Evolutionary conservation across 2,113 vertebrate genomes (phyloP).

Genomic region (Speoplatyrhinus poulsoni): DNA sequence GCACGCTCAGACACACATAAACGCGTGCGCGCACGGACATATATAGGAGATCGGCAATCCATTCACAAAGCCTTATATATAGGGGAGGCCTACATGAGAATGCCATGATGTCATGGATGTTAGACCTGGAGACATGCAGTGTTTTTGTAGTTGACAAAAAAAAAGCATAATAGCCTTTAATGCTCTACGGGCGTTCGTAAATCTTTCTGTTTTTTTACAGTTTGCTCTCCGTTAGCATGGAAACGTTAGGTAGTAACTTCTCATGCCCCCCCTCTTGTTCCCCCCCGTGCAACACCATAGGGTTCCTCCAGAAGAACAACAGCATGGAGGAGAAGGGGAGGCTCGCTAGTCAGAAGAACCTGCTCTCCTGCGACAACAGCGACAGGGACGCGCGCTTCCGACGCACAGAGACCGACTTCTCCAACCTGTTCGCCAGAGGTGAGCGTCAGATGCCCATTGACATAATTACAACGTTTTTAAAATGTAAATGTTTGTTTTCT

Average conservation of each 20-base stretch:
- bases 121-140: not conserved
- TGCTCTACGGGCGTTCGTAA: too few species aligned
- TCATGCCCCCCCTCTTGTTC: conserved; percentile 58
- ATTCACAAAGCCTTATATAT: not conserved
- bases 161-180: too few species aligned
- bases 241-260: conserved; percentile 72
- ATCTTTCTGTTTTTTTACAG: not conserved
- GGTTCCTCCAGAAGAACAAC: conserved; percentile 97
- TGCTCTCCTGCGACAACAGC: conserved; percentile 88
- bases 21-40: not conserved
- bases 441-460: conserved; percentile 22
- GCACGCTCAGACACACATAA: not conserved
- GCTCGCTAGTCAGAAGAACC: conserved; percentile 86
- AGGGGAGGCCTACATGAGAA: not conserved
- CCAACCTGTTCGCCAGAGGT: conserved; percentile 97
- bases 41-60: not conserved
- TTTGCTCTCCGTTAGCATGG: conserved; percentile 24
- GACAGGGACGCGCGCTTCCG: conserved; percentile 85
- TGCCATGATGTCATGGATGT: not conserved
- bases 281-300: conserved; percentile 81
- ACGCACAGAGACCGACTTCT: conserved; percentile 93
- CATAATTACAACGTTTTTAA: not conserved
- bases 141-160: not conserved
- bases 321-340: conserved; percentile 91
- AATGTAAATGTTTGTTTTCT: not conserved